Percentiles rank a stretch among this genome's conserved stretches.
These are phyloP conservation scores for Crotalus viridis DNA, from an alignment of 2,113 vertebrate genomes.

Conservation along the genomic window DNA sequence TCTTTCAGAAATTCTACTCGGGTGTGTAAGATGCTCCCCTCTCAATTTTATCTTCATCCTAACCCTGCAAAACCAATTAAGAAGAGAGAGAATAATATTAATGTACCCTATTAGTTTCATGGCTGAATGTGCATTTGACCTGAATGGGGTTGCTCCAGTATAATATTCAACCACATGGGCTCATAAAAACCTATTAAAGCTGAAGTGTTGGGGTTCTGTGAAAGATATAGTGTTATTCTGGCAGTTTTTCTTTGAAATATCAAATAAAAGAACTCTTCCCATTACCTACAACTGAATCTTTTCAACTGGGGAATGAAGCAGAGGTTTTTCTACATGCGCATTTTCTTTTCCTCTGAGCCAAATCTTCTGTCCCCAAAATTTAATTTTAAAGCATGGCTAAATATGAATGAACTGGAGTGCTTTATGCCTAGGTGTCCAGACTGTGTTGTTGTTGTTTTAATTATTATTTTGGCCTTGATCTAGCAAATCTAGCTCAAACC, in stretches of 20 bases:
- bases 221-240: background rate
- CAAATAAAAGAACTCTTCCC: background rate
- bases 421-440: background rate
- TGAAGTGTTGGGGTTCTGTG: background rate
- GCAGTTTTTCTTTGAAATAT: background rate
- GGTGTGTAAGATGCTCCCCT: background rate
- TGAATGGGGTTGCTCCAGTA: background rate
- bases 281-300: background rate
- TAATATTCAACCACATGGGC: background rate
- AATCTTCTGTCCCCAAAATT: background rate
- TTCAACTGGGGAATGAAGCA: background rate
- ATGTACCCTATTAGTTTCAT: background rate
- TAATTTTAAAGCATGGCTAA: background rate
- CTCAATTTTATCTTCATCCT: background rate
- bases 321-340: background rate
- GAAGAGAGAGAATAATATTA: background rate
- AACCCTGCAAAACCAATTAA: background rate
- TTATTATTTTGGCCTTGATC: constrained; percentile 15
- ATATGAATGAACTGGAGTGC: background rate
- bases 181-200: background rate
- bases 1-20: background rate
- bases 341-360: background rate
- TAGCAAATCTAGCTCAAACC: background rate
- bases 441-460: background rate
- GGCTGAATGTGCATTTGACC: background rate